Percentiles rank a stretch among this genome's conserved stretches.
phyloP scores from a whole-genome alignment of 2,888 invertebrate genomes.

The Habroteleia sp. region DNA sequence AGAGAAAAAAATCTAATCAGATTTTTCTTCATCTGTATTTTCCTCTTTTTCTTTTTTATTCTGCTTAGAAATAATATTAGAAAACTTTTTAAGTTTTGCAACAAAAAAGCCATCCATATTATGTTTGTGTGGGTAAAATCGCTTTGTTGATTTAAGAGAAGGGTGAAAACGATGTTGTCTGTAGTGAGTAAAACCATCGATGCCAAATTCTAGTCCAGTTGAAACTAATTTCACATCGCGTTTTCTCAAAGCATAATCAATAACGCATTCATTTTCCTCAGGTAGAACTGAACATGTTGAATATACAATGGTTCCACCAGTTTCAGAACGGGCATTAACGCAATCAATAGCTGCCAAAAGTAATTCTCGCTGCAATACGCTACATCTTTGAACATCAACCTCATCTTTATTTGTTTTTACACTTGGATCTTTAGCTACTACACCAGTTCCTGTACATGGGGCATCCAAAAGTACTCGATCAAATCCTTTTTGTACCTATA shows the following conservation, averaged over 20 bases:
- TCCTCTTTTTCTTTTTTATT: constrained; percentile 60
- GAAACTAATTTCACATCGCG: constrained; percentile 96
- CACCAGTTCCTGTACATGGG: constrained; percentile 99
- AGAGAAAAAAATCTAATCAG: constrained; percentile 50
- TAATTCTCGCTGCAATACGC: constrained; percentile 95
- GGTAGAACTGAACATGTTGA: constrained; percentile 99
- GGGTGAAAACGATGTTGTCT: constrained; percentile 94
- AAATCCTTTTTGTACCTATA: constrained; percentile 91
- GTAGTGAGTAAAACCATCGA: constrained; percentile 95
- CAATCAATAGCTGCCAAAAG: constrained; percentile 98
- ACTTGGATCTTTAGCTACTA: constrained; percentile 97
- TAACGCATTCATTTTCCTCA: constrained; percentile 96
- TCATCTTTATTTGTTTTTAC: constrained; percentile 96
- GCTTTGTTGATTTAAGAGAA: constrained; percentile 90
- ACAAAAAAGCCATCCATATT: constrained; percentile 99
- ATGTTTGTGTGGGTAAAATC: constrained; percentile 98
- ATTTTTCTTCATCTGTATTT: constrained; percentile 66
- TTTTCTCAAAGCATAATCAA: constrained; percentile 96
- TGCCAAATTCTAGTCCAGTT: constrained; percentile 97
- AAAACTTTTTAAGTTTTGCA: constrained; percentile 98
- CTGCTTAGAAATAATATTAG: constrained; percentile 85
- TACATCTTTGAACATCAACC: constrained; percentile 94
- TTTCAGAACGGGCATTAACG: constrained; percentile 93
- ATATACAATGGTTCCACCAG: constrained; percentile 98
- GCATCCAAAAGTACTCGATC: constrained; percentile 98